Evolutionary conservation across 2,797 vertebrate genomes (phyloP).

Genomic region (Anguilla marmorata): DNA sequence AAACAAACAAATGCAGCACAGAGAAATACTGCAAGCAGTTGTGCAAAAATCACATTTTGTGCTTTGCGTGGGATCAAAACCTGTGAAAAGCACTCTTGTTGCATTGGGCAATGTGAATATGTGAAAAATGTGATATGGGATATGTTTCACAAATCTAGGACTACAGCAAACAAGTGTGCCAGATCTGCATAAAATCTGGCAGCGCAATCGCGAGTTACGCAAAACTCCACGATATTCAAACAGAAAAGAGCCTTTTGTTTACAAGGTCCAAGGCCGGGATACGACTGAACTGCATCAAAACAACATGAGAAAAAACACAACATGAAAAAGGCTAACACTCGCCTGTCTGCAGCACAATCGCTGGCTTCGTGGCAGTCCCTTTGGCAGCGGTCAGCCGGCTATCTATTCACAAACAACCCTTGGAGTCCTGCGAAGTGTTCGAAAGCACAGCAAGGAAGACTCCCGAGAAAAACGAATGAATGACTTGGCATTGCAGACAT

Average conservation of each 20-base stretch:
- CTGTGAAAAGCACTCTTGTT: not conserved
- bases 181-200: not conserved
- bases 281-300: not conserved
- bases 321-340: not conserved
- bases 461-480: too few relatives aligned
- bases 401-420: too few relatives aligned
- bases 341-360: too few relatives aligned
- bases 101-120: not conserved
- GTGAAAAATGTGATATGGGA: not conserved
- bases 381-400: too few relatives aligned
- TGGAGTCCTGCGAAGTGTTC: too few relatives aligned
- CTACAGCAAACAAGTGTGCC: not conserved
- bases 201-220: not conserved
- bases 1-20: not conserved
- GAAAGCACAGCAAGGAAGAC: too few relatives aligned
- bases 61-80: not conserved
- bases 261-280: not conserved
- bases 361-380: too few relatives aligned
- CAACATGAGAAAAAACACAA: not conserved
- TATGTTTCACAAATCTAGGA: not conserved
- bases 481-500: too few relatives aligned
- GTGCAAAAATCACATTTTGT: not conserved
- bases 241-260: not conserved
- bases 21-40: not conserved
- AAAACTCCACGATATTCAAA: not conserved